Conservation (phyloP, 2,888 invertebrate species). For the Troides aeacus region DNA sequence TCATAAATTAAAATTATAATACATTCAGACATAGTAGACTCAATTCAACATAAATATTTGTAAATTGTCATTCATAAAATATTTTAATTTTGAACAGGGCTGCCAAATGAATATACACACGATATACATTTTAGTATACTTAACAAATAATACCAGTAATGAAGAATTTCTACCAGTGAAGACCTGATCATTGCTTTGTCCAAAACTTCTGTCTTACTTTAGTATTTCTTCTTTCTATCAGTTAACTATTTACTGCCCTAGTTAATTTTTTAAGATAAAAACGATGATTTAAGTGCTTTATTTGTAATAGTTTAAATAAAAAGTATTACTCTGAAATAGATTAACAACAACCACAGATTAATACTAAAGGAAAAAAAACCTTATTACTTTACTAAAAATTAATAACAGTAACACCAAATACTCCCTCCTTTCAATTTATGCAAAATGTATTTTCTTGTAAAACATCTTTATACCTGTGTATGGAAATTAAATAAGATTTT, state of each 20-base stretch:
- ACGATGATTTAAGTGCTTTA: background rate
- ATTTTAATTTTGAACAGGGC: constrained; percentile 56
- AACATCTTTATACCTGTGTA: background rate
- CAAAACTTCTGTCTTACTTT: background rate
- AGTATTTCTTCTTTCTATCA: background rate
- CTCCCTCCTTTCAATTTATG: background rate
- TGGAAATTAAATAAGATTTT: background rate
- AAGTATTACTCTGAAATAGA: background rate
- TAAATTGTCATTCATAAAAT: constrained; percentile 26
- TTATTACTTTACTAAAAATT: too few species aligned
- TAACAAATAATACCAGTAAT: background rate
- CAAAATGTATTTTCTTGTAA: background rate
- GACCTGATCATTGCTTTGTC: background rate
- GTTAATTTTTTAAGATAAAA: background rate
- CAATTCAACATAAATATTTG: constrained; percentile 34
- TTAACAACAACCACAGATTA: background rate
- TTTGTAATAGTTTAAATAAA: background rate
- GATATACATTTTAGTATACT: background rate
- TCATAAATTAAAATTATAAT: background rate
- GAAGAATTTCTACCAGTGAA: background rate
- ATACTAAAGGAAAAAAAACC: background rate
- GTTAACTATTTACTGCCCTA: background rate
- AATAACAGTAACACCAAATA: too few species aligned
- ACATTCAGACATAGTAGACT: constrained; percentile 33
- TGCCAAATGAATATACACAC: constrained; percentile 68